Conservation (phyloP, 2,113 vertebrate species). For the Clarias magur region DNA sequence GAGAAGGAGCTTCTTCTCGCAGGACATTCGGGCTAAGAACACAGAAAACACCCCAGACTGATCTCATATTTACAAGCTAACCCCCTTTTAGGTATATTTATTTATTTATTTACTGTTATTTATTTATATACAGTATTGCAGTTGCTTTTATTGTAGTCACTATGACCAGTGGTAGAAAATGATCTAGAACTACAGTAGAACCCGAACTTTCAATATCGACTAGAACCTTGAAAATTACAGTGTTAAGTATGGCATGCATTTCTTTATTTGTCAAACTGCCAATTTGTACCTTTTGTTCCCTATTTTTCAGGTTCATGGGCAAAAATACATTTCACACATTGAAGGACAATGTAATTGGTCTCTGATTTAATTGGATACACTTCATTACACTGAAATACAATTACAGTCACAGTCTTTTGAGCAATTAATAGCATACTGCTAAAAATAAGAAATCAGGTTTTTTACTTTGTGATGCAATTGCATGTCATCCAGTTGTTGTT, state of each 20-base stretch:
- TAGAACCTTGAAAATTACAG: neutral
- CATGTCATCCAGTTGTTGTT: neutral
- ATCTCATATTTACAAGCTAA: no score
- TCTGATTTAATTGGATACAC: neutral
- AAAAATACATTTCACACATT: conserved; percentile 39
- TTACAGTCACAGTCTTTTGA: conserved; percentile 5
- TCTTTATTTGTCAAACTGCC: neutral
- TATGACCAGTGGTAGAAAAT: neutral
- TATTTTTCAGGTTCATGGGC: neutral
- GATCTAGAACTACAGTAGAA: neutral
- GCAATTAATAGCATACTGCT: neutral
- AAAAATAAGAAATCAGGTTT: neutral
- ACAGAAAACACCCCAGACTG: no score
- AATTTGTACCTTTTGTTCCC: neutral
- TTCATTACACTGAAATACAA: conserved; percentile 1
- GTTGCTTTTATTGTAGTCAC: neutral
- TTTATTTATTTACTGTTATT: no score
- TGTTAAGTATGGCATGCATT: neutral
- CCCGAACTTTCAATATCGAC: neutral
- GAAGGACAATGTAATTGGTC: neutral
- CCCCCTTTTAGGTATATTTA: no score
- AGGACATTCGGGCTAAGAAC: no score
- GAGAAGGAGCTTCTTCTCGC: no score
- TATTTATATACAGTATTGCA: neutral
- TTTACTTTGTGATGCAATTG: neutral